These are phyloP conservation scores for Planococcus citri DNA, from an alignment of 1,140 invertebrate genomes.

Conservation along the genomic window DNA sequence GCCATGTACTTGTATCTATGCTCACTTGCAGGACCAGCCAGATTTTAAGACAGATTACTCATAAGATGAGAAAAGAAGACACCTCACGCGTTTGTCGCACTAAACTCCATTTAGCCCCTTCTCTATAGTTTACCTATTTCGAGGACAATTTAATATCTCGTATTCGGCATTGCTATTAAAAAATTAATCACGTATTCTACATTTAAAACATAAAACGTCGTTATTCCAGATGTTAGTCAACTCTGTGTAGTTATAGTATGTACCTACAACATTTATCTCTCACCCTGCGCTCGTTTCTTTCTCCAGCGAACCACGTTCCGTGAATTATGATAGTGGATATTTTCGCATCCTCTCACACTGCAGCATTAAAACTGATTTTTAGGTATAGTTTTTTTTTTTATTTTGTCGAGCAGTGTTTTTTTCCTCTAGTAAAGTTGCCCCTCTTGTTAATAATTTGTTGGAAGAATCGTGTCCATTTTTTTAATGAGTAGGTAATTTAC, in stretches of 20 bases:
- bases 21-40: too few species aligned
- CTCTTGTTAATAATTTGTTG: background rate
- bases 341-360: background rate
- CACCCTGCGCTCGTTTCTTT: too few species aligned
- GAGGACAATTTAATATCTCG: conserved; percentile 3
- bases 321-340: conserved; percentile 4
- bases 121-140: too few species aligned
- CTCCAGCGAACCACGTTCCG: background rate
- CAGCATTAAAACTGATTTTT: conserved; percentile 1
- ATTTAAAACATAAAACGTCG: background rate
- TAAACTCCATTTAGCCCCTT: too few species aligned
- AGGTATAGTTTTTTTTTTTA: background rate
- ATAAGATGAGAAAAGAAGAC: too few species aligned
- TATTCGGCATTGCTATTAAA: background rate
- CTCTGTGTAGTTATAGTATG: too few species aligned
- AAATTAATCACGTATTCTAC: conserved; percentile 3
- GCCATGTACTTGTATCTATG: too few species aligned
- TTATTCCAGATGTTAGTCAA: background rate
- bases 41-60: too few species aligned
- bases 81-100: too few species aligned
- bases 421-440: too few species aligned
- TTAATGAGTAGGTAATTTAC: conserved; percentile 3
- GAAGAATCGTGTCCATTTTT: background rate
- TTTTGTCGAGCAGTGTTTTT: background rate
- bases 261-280: too few species aligned